Evolutionary conservation across 2,113 vertebrate species (phyloP).

Genomic region (Mormyrus iriodes): DNA sequence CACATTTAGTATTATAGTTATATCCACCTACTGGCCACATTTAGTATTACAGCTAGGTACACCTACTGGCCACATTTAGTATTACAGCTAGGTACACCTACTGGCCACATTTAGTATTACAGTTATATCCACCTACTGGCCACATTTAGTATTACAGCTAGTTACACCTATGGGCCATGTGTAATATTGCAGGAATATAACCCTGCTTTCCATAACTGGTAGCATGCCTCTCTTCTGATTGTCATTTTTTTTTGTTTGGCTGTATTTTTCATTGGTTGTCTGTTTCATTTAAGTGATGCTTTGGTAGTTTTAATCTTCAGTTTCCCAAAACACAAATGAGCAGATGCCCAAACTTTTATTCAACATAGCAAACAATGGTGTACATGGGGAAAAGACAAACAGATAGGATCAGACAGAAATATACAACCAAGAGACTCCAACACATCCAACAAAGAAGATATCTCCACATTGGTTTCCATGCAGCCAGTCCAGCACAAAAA

Average conservation of each 20-base stretch:
- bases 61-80: not conserved
- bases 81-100: not conserved
- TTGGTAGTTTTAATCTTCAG: not conserved
- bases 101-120: not conserved
- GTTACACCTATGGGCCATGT: too few species aligned
- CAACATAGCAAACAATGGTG: slow-evolving; percentile 68
- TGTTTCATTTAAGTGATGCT: not conserved
- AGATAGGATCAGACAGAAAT: slow-evolving; percentile 49
- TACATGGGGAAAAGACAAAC: slow-evolving; percentile 59
- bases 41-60: not conserved
- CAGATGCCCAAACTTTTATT: slow-evolving; percentile 71
- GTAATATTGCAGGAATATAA: not conserved
- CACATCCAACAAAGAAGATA: not conserved
- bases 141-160: too few species aligned
- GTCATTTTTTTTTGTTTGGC: not conserved
- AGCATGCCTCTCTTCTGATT: not conserved
- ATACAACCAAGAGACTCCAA: slow-evolving; percentile 3
- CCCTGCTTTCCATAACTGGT: not conserved
- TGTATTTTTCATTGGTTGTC: not conserved
- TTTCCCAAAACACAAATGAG: slow-evolving; percentile 10
- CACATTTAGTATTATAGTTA: too few species aligned
- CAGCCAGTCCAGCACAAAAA: not conserved
- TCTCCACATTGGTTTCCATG: not conserved
- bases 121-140: not conserved
- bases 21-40: too few species aligned